Evolutionary conservation across 2,888 invertebrate species (phyloP), one percentile per base, ranked within the genome.

Genomic region (Arrhopalites spinosus): DNA sequence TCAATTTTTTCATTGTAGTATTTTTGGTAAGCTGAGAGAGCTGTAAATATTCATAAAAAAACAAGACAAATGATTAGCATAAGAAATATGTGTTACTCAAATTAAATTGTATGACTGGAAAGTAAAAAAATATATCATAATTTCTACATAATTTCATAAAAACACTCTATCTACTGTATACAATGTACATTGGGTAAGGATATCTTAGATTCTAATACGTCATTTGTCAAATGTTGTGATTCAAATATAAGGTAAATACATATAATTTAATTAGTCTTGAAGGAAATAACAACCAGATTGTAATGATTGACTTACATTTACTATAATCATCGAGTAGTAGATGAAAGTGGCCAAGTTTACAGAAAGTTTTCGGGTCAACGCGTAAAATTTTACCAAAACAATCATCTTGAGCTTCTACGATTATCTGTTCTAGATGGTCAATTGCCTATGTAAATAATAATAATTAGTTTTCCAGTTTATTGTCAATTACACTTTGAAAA

Each of bases 11-110:
- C 86, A 47, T 91, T 90, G 66, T 81, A 84, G 86, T 93, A 96
- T 86, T 94, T 95, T 87, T 98, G 97, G 87, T 98, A 99, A 1
- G 98, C 97, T 25, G 98, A 98, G 87, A 98, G 90, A 5, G 98
- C 98, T 98, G 87, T 67, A 89, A 89, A 83, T 82, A 84, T 82
- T 83, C 80, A 77, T 70, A 71, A 74, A 50, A 29, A 11, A 30
- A 11, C 30, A 2, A 20, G 3, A 56, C 23, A 5, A 56, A 20
- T 56, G 3, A 36, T 36, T 36, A 47, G 47, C 15, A 47, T 13
- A 47, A 15, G 47, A 47, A 47, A 13, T 47, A 11, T 47, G 15
- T 47, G 47, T 47, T 15, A 47, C 47, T 15, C 47, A 47, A 47
- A 47, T n/a, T n/a, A n/a, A n/a, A n/a, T n/a, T n/a, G n/a, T n/a